Evolutionary conservation across 2,797 vertebrate species (phyloP).

Genomic region (Falco cherrug): DNA sequence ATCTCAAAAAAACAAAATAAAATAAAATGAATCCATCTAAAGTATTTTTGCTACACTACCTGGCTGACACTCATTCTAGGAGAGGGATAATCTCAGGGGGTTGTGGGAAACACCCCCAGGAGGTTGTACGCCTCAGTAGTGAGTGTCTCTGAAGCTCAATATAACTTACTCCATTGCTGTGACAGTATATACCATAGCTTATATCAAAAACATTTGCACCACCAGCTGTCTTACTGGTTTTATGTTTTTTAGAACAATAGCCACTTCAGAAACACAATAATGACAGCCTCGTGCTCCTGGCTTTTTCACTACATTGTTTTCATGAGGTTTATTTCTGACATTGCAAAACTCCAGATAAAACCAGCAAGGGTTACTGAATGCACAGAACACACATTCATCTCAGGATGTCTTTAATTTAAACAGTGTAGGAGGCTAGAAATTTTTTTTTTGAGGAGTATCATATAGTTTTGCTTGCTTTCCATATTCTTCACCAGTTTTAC

Average conservation of each 20-base stretch:
- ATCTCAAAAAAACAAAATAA: not conserved
- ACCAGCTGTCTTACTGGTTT: not conserved
- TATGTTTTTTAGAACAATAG: too few relatives aligned
- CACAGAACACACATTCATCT: not conserved
- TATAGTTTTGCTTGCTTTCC: not conserved
- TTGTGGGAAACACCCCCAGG: not conserved
- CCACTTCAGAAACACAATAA: not conserved
- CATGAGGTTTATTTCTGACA: not conserved
- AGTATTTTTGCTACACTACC: not conserved
- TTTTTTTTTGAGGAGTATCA: not conserved
- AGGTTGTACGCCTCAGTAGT: not conserved
- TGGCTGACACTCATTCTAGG: not conserved
- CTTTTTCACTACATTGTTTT: accelerated
- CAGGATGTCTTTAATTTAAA: not conserved
- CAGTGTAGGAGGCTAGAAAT: not conserved
- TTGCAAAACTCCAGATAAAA: not conserved
- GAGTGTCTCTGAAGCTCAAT: not conserved
- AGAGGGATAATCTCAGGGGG: not conserved
- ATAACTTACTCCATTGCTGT: not conserved
- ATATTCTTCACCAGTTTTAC: not conserved
- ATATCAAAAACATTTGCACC: not conserved
- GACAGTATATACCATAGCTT: not conserved
- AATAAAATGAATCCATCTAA: not conserved
- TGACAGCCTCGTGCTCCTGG: not conserved
- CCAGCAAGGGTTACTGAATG: not conserved